Evolutionary conservation across 2,888 invertebrate species (phyloP).

Genomic region (Andrena camellia): DNA sequence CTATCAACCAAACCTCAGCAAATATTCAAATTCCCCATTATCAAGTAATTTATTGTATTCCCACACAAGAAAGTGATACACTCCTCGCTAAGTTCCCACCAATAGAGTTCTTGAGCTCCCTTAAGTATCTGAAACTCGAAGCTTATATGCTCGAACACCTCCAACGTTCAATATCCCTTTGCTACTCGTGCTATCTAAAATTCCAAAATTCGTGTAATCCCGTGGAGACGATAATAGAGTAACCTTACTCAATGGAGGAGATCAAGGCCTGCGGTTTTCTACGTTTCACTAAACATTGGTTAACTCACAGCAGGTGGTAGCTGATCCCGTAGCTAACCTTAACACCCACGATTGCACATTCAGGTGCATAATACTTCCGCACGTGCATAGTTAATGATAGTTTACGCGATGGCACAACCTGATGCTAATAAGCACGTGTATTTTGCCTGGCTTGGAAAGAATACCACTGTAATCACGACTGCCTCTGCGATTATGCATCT

Average conservation of each 20-base stretch:
- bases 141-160: background rate
- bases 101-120: slow-evolving; percentile 1
- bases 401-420: background rate
- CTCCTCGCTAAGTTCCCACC: background rate
- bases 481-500: background rate
- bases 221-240: background rate
- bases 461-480: background rate
- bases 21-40: background rate
- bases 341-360: background rate
- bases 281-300: slow-evolving; percentile 40
- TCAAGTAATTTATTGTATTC: slow-evolving; percentile 4
- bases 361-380: background rate
- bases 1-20: no score
- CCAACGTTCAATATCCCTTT: background rate
- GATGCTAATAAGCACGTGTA: background rate
- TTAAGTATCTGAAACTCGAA: slow-evolving; percentile 5
- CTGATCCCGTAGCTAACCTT: slow-evolving; percentile 25
- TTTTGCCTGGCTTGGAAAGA: background rate
- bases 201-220: background rate
- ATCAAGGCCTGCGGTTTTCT: slow-evolving; percentile 49
- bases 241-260: slow-evolving; percentile 27
- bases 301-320: slow-evolving; percentile 26
- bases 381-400: slow-evolving; percentile 5
- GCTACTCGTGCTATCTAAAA: background rate
- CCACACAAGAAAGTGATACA: background rate